These are phyloP conservation scores for Brenthis daphne DNA, from an alignment of 2,888 invertebrate species.

Conservation along the genomic window DNA sequence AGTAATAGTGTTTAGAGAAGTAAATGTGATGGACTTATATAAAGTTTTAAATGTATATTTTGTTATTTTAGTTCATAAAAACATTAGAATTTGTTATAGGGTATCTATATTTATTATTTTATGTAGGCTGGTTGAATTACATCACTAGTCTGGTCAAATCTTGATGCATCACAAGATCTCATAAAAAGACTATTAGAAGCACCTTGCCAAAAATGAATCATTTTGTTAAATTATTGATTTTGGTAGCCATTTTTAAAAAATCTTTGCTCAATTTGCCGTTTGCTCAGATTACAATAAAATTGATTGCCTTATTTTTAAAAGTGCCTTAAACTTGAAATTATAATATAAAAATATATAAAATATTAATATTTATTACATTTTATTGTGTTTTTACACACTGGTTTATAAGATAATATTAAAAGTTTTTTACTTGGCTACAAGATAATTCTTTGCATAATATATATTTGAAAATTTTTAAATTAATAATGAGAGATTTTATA, in stretches of 20 bases:
- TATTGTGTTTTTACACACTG: neutral
- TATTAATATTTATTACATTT: neutral
- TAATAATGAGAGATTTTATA: neutral
- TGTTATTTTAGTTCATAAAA: conserved; percentile 28
- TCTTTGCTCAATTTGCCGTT: conserved; percentile 45
- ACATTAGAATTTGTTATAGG: conserved; percentile 23
- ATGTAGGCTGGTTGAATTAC: conserved; percentile 23
- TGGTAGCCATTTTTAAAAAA: conserved; percentile 32
- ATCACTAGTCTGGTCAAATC: conserved; percentile 65
- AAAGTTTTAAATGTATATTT: conserved; percentile 30
- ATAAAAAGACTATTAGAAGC: conserved; percentile 66
- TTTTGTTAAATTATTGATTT: conserved; percentile 30
- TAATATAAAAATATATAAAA: neutral
- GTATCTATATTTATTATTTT: conserved; percentile 50
- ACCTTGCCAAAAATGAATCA: conserved; percentile 72
- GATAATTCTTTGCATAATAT: conserved; percentile 9
- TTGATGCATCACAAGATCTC: conserved; percentile 74
- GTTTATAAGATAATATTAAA: neutral
- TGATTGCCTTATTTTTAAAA: conserved; percentile 23
- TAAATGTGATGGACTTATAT: conserved; percentile 15
- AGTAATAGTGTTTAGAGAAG: neutral
- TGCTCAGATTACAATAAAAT: conserved; percentile 54
- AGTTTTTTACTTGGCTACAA: neutral
- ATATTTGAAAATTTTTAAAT: neutral
- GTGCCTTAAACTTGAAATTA: conserved; percentile 15